Evolutionary conservation across 2,113 vertebrate species (phyloP).

Genomic region (Semnornis frantzii): DNA sequence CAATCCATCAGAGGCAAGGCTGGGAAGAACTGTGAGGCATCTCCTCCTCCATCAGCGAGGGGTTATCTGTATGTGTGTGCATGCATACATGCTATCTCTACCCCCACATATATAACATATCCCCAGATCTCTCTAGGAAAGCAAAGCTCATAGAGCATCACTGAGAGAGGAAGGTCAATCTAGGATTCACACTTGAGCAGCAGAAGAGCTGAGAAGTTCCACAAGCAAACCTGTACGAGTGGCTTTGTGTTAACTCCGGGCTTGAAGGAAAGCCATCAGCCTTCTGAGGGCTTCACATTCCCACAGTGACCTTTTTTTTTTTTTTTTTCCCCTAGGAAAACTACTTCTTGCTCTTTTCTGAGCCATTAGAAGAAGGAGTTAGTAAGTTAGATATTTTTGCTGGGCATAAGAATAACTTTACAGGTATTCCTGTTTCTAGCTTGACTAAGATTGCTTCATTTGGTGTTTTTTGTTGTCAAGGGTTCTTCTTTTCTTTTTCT

Average conservation of each 20-base stretch:
- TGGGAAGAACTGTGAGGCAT: neutral
- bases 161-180: slow-evolving; percentile 32
- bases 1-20: neutral
- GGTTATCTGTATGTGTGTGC: neutral
- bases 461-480: slow-evolving; percentile 18
- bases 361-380: slow-evolving; percentile 15
- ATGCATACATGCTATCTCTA: fast-evolving
- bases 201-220: neutral
- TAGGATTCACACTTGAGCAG: slow-evolving; percentile 24
- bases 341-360: neutral
- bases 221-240: slow-evolving; percentile 24
- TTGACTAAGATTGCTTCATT: slow-evolving; percentile 70
- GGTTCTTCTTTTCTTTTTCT: neutral
- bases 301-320: neutral
- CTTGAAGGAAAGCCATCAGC: neutral
- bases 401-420: slow-evolving; percentile 69
- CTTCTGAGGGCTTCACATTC: neutral
- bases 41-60: neutral
- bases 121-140: neutral
- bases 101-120: fast-evolving
- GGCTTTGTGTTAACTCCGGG: neutral
- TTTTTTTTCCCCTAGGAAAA: neutral
- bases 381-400: slow-evolving; percentile 60
- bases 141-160: neutral
- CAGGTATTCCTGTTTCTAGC: slow-evolving; percentile 69